Base-by-base conservation (phyloP, 2,797 vertebrate genomes). In the Poeciliopsis infans region DNA sequence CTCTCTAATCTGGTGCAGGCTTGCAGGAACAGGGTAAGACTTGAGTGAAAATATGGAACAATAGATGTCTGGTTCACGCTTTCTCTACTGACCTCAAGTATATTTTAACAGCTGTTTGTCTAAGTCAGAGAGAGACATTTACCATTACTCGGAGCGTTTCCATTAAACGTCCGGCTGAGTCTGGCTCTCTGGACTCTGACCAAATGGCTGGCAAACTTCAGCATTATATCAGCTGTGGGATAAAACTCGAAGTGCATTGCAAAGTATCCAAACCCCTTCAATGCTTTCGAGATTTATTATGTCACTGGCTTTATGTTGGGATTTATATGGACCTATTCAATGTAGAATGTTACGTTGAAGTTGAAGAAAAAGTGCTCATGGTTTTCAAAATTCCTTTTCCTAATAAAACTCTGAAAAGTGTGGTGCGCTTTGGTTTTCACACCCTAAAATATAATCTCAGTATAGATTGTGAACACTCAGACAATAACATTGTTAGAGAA, bases 11-110 rank as follows among this genome's bases (percentile, higher is more conserved):
- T 57, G 66, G 49, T 77, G 18, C 68, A 85, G 84, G 43, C 79
- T 75, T 82, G 75, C 77, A 64, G 74, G 64, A 80, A 83, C 49
- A 78, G 55, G 77, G 61, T 31, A 31, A 78, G 75, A 85, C 47
- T 85, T 7, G 23, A 76, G 61, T 73, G 91, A 89, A 92, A 89
- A 84, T 66, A 76, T 88, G 86, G 89, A 84, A 86, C 77, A 72
- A 79, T 43, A 72, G 77, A 92, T 16, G 89, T 93, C 93, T 94
- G 93, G 82, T 87, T 85, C 86, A 20, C 13, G 8, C 51, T 72
- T 83, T 85, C 61, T 82, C 72, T 80, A 39, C 76, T 77, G 68
- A 81, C 73, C 84, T 83, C 73, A 82, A 82, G 73, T 75, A 71
- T 69, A 87, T 91, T 94, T 91, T 80, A 83, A 85, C 86, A 72